Conservation (phyloP, 2,113 vertebrate species). For the Myrmecophaga tridactyla region DNA sequence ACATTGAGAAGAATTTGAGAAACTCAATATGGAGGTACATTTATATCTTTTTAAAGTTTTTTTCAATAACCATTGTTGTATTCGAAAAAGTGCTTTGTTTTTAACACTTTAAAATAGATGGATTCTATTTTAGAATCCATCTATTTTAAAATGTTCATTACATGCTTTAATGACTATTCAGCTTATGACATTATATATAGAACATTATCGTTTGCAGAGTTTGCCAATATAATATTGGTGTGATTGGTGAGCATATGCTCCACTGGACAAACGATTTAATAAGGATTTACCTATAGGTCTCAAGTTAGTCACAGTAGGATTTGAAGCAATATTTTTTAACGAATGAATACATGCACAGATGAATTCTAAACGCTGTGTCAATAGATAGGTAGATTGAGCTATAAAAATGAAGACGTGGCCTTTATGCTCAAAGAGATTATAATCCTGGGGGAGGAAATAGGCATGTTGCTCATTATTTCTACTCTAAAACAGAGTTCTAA, state of each 20-base stretch:
- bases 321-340: neutral
- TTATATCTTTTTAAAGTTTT: neutral
- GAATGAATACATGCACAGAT: neutral
- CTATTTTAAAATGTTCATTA: neutral
- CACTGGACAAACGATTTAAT: neutral
- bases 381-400: neutral
- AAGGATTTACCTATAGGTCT: neutral
- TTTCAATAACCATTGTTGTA: neutral
- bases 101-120: no score
- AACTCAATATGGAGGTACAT: neutral
- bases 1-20: neutral
- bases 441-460: neutral
- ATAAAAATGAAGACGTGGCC: neutral
- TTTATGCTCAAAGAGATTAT: conserved; percentile 29
- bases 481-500: neutral
- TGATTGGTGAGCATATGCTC: neutral
- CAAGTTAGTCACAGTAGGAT: neutral
- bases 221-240: neutral
- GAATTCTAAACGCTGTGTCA: neutral
- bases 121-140: neutral
- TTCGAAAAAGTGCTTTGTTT: neutral
- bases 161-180: neutral
- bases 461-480: neutral
- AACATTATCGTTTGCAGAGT: neutral
- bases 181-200: neutral